Evolutionary conservation across 1,140 invertebrate genomes (phyloP).

Genomic region (Drosophila lowei): DNA sequence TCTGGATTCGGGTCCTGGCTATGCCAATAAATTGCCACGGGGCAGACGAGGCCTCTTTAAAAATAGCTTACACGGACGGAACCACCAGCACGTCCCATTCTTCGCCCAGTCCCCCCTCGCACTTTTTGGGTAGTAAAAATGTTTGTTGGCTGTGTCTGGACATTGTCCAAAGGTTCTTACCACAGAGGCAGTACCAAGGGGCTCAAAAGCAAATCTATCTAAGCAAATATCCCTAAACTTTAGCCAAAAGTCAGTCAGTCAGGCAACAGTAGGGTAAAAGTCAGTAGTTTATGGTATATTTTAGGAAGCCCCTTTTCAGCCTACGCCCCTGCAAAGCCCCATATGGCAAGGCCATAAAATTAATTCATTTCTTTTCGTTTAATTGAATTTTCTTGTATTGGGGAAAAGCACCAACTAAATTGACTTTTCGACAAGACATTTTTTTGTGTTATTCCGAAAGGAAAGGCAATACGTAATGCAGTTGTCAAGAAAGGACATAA

Average conservation of each 20-base stretch:
- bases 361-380: slow-evolving; percentile 6
- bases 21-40: slow-evolving; percentile 1
- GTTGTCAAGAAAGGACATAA: too few relatives aligned
- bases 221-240: too few relatives aligned
- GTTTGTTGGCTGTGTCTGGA: slow-evolving; percentile 4
- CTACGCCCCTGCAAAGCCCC: not conserved
- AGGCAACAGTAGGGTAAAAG: too few relatives aligned
- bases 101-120: too few relatives aligned
- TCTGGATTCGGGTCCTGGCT: not conserved
- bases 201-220: too few relatives aligned
- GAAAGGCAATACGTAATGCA: too few relatives aligned
- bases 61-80: not conserved
- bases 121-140: not conserved
- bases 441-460: too few relatives aligned
- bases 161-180: not conserved
- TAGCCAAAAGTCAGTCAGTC: too few relatives aligned
- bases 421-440: not conserved
- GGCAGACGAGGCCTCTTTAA: slow-evolving; percentile 9
- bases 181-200: too few relatives aligned
- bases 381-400: slow-evolving; percentile 11
- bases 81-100: not conserved
- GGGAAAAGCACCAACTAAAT: not conserved
- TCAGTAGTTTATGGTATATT: too few relatives aligned
- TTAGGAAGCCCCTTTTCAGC: too few relatives aligned
- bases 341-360: slow-evolving; percentile 4